These are phyloP conservation scores for Sorex fumeus DNA, from an alignment of 2,113 vertebrate species.

Conservation along the genomic window DNA sequence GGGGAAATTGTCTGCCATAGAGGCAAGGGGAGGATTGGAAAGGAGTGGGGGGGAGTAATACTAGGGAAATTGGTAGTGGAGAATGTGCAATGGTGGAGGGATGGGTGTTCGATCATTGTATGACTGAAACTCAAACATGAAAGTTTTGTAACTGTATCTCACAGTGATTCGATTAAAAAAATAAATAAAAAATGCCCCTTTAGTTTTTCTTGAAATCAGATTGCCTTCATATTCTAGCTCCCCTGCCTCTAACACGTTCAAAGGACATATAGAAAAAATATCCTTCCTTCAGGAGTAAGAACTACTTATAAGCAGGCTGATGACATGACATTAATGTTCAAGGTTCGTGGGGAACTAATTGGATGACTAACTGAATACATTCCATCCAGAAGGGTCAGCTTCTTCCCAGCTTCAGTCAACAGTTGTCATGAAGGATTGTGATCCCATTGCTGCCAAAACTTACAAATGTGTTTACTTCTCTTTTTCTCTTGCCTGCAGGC, in stretches of 20 bases:
- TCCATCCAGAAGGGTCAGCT: background rate
- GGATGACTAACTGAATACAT: background rate
- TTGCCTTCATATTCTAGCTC: slow-evolving; percentile 6
- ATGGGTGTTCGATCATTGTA: too few relatives aligned
- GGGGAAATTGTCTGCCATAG: too few relatives aligned
- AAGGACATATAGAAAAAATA: slow-evolving; percentile 16
- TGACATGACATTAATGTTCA: background rate
- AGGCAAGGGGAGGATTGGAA: too few relatives aligned
- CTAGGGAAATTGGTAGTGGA: too few relatives aligned
- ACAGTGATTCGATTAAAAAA: too few relatives aligned
- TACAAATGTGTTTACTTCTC: slow-evolving; percentile 44
- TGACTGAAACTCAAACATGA: too few relatives aligned
- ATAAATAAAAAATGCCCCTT: background rate
- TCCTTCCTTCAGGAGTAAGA: slow-evolving; percentile 38
- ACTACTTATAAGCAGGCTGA: slow-evolving; percentile 24
- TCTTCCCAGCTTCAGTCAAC: slow-evolving; percentile 19
- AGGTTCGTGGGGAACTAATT: background rate
- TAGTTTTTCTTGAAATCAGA: background rate
- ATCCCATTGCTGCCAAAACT: background rate
- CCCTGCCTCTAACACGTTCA: background rate
- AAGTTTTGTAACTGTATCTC: too few relatives aligned
- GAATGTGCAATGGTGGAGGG: too few relatives aligned
- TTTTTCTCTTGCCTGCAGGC: background rate
- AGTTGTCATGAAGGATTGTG: slow-evolving; percentile 1
- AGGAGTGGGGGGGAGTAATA: too few relatives aligned